phyloP scores from a whole-genome alignment of 2,113 vertebrate species.

The Benitochromis conjunctus region DNA sequence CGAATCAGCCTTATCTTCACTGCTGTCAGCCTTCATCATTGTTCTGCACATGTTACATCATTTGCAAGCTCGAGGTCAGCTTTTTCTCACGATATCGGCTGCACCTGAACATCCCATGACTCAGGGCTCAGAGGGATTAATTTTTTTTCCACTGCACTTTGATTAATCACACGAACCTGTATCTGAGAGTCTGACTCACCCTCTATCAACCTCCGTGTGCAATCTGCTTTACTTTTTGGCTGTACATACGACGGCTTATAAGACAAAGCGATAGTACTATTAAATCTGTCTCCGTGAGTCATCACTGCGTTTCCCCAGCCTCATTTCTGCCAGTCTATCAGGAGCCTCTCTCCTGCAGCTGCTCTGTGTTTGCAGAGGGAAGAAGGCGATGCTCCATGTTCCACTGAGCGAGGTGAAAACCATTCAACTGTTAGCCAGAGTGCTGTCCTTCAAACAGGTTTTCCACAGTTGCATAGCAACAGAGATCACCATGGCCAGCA shows the following conservation, averaged over 20 bases:
- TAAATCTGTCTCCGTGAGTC: slow-evolving; percentile 37
- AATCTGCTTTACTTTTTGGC: background rate
- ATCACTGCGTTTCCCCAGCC: slow-evolving; percentile 25
- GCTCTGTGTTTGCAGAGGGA: background rate
- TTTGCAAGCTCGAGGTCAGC: background rate
- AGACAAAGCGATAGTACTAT: slow-evolving; percentile 9
- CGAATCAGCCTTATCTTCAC: slow-evolving; percentile 1
- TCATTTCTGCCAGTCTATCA: background rate
- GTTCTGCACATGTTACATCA: slow-evolving; percentile 8
- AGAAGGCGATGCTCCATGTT: background rate
- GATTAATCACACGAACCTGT: background rate
- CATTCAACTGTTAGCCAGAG: slow-evolving; percentile 6
- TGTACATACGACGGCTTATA: background rate
- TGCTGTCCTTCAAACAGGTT: slow-evolving; percentile 28
- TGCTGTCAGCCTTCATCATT: slow-evolving; percentile 8
- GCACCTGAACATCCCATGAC: slow-evolving; percentile 25
- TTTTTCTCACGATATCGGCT: background rate
- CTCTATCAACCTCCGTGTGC: background rate
- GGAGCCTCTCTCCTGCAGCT: background rate
- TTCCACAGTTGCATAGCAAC: slow-evolving; percentile 50
- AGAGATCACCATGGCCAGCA: background rate
- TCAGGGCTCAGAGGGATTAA: background rate
- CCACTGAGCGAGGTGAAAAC: slow-evolving; percentile 3
- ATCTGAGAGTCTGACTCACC: slow-evolving; percentile 27
- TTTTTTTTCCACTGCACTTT: background rate